Conservation (phyloP, 2,888 invertebrate species). For the Caenorhabditis becei region DNA sequence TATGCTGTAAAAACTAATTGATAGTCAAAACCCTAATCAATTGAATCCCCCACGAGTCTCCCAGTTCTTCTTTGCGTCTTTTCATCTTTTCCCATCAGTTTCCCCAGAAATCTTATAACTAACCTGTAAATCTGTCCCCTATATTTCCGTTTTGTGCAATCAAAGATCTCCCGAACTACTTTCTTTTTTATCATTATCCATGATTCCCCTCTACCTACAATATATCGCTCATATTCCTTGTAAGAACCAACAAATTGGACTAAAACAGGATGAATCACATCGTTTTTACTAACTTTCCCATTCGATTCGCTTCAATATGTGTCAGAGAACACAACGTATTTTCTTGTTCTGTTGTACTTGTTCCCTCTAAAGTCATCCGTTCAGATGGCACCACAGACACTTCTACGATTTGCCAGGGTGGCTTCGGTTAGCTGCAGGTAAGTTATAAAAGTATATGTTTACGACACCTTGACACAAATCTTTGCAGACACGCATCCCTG, state of each 20-base stretch:
- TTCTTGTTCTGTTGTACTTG: constrained; percentile 5
- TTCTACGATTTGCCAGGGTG: constrained; percentile 8
- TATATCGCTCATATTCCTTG: constrained; percentile 7
- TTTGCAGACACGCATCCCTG: constrained; percentile 29
- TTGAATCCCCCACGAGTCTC: constrained; percentile 12
- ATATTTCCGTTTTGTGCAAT: constrained; percentile 29
- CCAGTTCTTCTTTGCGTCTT: constrained; percentile 2
- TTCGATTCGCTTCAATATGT: neutral
- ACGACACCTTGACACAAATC: neutral
- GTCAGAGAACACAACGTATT: neutral
- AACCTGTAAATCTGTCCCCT: constrained; percentile 41
- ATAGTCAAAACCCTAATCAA: constrained; percentile 9
- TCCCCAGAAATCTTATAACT: constrained; percentile 17
- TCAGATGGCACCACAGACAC: constrained; percentile 33
- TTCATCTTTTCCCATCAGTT: neutral
- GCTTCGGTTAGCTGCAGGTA: constrained; percentile 26
- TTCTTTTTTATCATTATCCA: constrained; percentile 4
- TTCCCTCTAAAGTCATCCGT: constrained; percentile 8
- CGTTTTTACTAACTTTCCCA: constrained; percentile 3
- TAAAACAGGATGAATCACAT: constrained; percentile 26
- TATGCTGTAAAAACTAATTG: constrained; percentile 45
- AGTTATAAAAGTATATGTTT: neutral
- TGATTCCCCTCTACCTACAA: neutral
- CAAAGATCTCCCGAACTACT: constrained; percentile 33
- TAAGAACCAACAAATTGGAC: constrained; percentile 43